Conservation (phyloP, 1,140 invertebrate species). For the Drosophila burlai region DNA sequence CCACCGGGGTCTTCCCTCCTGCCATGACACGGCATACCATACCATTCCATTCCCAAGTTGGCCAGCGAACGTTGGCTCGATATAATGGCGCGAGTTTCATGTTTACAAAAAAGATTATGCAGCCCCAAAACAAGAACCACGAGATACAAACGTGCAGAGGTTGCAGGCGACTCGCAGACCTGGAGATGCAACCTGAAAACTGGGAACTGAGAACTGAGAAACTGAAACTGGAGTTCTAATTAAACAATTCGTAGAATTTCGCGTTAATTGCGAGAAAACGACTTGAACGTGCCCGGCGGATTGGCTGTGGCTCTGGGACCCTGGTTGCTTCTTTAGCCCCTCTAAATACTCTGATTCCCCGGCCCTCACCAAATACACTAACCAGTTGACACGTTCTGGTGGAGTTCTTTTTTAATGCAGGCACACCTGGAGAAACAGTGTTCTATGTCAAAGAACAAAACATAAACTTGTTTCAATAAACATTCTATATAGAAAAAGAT, state of each 20-base stretch:
- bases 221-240: slow-evolving; percentile 78
- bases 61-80: slow-evolving; percentile 50
- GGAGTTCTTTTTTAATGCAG: not conserved
- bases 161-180: slow-evolving; percentile 25
- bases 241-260: slow-evolving; percentile 85
- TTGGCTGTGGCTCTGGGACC: slow-evolving; percentile 33
- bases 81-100: slow-evolving; percentile 85
- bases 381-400: slow-evolving; percentile 58
- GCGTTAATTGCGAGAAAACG: slow-evolving; percentile 85
- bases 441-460: too few species aligned
- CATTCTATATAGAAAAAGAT: not conserved
- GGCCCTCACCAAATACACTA: not conserved
- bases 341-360: not conserved
- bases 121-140: slow-evolving; percentile 45
- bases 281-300: slow-evolving; percentile 74
- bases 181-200: slow-evolving; percentile 35
- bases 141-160: slow-evolving; percentile 64
- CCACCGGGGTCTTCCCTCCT: slow-evolving; percentile 11
- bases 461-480: not conserved
- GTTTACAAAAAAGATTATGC: slow-evolving; percentile 84
- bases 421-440: slow-evolving; percentile 12
- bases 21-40: slow-evolving; percentile 18
- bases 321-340: not conserved
- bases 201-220: slow-evolving; percentile 26
- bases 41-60: slow-evolving; percentile 21